These are phyloP conservation scores for Eretmodus cyanostictus DNA, from an alignment of 2,113 vertebrate genomes.

Conservation along the genomic window DNA sequence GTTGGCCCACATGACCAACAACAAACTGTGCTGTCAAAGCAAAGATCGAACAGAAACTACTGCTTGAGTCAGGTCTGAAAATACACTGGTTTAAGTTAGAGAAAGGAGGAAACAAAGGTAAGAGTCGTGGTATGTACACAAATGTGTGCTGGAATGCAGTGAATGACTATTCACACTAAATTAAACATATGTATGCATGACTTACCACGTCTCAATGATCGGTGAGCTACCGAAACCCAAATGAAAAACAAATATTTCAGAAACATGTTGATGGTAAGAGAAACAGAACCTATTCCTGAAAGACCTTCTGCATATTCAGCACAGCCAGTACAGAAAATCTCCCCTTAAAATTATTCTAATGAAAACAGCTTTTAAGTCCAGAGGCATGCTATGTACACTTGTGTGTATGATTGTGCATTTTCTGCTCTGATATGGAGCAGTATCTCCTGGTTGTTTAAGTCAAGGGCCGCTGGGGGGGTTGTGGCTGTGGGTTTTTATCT, in stretches of 20 bases:
- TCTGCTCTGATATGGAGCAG: background rate
- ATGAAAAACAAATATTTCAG: constrained; percentile 61
- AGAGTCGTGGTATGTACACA: background rate
- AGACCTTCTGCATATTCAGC: constrained; percentile 4
- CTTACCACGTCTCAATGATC: constrained; percentile 73
- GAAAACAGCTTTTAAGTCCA: background rate
- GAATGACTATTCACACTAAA: constrained; percentile 13
- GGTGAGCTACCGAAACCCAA: constrained; percentile 71
- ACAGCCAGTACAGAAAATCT: background rate
- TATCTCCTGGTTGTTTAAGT: constrained; percentile 1
- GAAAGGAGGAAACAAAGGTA: background rate
- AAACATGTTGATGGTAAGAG: constrained; percentile 41
- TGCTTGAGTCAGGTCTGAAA: constrained; percentile 42
- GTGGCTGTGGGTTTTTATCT: constrained; percentile 14
- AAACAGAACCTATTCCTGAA: background rate
- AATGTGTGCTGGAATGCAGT: background rate
- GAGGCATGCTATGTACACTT: background rate
- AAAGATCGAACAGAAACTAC: background rate
- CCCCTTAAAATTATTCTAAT: background rate
- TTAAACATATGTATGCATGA: constrained; percentile 24
- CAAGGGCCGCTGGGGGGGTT: background rate
- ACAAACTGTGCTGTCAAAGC: background rate
- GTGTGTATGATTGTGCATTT: background rate
- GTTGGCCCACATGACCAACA: background rate
- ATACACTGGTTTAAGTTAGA: background rate